phyloP scores from a whole-genome alignment of 2,888 invertebrate species.

The Julus scandinavius region DNA sequence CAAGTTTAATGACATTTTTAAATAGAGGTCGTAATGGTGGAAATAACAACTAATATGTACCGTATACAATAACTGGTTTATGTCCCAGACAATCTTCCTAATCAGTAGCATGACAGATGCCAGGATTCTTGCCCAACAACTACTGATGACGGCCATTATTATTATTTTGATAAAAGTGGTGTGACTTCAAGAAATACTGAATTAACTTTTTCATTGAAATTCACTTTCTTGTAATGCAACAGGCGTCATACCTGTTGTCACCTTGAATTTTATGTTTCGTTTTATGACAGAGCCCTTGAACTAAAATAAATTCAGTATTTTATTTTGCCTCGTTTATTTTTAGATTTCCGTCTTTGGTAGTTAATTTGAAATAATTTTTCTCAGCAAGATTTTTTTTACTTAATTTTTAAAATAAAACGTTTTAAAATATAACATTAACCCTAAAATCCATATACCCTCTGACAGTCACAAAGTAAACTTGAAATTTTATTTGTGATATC shows the following conservation, averaged over 20 bases:
- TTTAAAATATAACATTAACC: no score
- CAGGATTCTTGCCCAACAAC: not conserved
- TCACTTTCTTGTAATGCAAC: not conserved
- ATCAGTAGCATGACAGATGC: not conserved
- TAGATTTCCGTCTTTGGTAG: not conserved
- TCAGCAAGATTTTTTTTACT: not conserved
- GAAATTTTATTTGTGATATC: no score
- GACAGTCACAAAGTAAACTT: no score
- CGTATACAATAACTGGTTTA: not conserved
- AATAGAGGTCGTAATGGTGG: not conserved
- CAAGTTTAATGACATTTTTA: not conserved
- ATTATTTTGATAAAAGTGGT: not conserved
- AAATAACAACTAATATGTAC: not conserved
- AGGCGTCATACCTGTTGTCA: not conserved
- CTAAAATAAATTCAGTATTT: slow-evolving; percentile 14
- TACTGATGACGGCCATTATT: not conserved
- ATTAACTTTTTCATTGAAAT: not conserved
- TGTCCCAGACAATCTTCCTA: not conserved
- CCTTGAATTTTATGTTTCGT: not conserved
- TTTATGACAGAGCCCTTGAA: not conserved
- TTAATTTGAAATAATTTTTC: not conserved
- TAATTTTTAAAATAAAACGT: no score
- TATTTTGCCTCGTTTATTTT: not conserved
- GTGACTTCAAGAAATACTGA: not conserved
- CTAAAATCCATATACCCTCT: no score